Conservation (phyloP, 2,797 vertebrate species). For the Pogonophryne albipinna region DNA sequence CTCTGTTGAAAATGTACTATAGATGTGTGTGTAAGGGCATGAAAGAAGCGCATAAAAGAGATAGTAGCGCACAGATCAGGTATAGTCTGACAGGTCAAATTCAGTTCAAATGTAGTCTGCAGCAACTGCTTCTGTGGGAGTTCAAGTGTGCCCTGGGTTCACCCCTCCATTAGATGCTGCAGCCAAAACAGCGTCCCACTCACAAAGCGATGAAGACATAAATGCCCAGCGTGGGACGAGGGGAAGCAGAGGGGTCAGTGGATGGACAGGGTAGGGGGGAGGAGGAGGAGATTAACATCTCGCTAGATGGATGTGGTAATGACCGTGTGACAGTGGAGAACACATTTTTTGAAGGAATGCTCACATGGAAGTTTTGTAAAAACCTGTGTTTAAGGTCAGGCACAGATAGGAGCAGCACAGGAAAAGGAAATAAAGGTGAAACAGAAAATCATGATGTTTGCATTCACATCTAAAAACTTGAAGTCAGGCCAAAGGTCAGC, state of each 20-base stretch:
- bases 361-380: not conserved
- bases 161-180: conserved; percentile 36
- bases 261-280: conserved; percentile 45
- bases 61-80: conserved; percentile 24
- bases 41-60: conserved; percentile 28
- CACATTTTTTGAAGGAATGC: conserved; percentile 12
- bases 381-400: not conserved
- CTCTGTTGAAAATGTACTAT: conserved; percentile 12
- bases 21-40: not conserved
- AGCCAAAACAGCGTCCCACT: conserved; percentile 56
- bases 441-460: not conserved
- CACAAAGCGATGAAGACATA: conserved; percentile 71
- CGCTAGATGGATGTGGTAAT: conserved; percentile 57
- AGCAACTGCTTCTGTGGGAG: conserved; percentile 65
- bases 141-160: conserved; percentile 80
- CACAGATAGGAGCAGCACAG: conserved; percentile 5
- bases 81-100: conserved; percentile 64
- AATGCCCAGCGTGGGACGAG: conserved; percentile 58
- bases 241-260: conserved; percentile 57
- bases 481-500: conserved; percentile 35
- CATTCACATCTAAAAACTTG: not conserved
- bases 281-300: conserved; percentile 37
- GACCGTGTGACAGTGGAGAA: conserved; percentile 52
- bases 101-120: conserved; percentile 65
- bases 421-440: conserved; percentile 1